A percentile compares a stretch with the other conserved stretches of the same genome.
Conservation (phyloP, 1,140 invertebrate genomes). For the Aphaenogaster rudis region DNA sequence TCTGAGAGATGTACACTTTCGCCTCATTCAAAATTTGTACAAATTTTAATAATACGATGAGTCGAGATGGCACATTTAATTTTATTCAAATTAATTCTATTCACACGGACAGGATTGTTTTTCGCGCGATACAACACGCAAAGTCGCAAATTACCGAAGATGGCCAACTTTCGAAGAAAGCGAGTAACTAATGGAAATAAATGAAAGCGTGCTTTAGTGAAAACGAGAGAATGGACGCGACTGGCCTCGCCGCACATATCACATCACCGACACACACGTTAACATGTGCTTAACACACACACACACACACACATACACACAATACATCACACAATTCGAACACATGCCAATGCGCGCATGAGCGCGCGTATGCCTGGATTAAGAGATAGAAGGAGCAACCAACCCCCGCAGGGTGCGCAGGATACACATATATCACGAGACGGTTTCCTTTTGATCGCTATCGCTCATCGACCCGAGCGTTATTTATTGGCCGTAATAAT, state of each 20-base stretch:
- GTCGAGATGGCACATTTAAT: not conserved
- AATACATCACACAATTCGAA: not conserved
- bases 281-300: conserved; percentile 42
- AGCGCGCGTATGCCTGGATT: conserved; percentile 34
- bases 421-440: conserved; percentile 62
- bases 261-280: conserved; percentile 57
- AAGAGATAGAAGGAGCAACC: conserved; percentile 54
- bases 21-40: not conserved
- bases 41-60: not conserved
- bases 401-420: conserved; percentile 52
- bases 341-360: not conserved
- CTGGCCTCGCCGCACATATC: conserved; percentile 79
- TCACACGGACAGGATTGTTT: not conserved
- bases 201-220: conserved; percentile 67
- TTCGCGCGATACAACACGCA: not conserved
- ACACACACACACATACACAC: conserved; percentile 20
- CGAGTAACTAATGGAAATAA: conserved; percentile 63
- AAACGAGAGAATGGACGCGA: conserved; percentile 54
- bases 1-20: not conserved
- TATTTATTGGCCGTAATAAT: conserved; percentile 65
- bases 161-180: conserved; percentile 60
- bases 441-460: conserved; percentile 64
- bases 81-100: not conserved
- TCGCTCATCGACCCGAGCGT: conserved; percentile 63
- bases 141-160: not conserved